These are phyloP conservation scores for Microctenopoma stevenorrisi DNA, from an alignment of 2,797 vertebrate species.

Conservation along the genomic window DNA sequence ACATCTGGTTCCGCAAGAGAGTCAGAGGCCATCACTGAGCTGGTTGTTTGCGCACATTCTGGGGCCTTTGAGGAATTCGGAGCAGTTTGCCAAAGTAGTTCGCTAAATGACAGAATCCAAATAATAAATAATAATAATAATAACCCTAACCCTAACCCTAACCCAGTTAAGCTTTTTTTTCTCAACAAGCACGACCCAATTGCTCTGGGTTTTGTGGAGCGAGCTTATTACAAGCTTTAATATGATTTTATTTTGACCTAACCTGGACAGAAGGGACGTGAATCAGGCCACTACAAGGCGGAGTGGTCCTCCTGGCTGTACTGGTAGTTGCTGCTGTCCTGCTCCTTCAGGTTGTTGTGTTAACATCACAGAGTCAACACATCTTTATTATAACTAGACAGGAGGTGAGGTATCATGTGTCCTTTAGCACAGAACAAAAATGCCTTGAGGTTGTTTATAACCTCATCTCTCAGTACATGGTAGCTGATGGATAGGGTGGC, in stretches of 20 bases:
- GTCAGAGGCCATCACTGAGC: slow-evolving; percentile 32
- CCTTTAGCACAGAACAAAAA: slow-evolving; percentile 56
- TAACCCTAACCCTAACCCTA: too few relatives aligned
- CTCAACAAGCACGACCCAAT: slow-evolving; percentile 14
- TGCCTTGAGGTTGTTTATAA: slow-evolving; percentile 65
- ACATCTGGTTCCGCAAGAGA: slow-evolving; percentile 64
- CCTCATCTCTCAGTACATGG: slow-evolving; percentile 31
- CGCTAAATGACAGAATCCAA: slow-evolving; percentile 42
- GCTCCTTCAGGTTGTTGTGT: slow-evolving; percentile 35
- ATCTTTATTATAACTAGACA: slow-evolving; percentile 41
- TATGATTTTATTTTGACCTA: neutral
- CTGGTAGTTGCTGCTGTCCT: slow-evolving; percentile 42
- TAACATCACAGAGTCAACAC: slow-evolving; percentile 52
- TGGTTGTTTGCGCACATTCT: slow-evolving; percentile 60
- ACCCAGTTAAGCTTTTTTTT: slow-evolving; percentile 11
- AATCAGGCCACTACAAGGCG: slow-evolving; percentile 19
- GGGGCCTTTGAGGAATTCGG: slow-evolving; percentile 46
- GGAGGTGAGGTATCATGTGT: slow-evolving; percentile 41
- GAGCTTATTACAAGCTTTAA: slow-evolving; percentile 13
- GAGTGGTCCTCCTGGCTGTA: slow-evolving; percentile 25
- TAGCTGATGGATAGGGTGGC: slow-evolving; percentile 35
- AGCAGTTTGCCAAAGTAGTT: slow-evolving; percentile 46
- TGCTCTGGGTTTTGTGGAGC: slow-evolving; percentile 21
- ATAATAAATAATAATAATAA: slow-evolving; percentile 20
- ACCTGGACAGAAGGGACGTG: slow-evolving; percentile 14